These are phyloP conservation scores for Pocillopora meandrina DNA, from an alignment of 92 coral and sea anemone species.

Conservation along the genomic window DNA sequence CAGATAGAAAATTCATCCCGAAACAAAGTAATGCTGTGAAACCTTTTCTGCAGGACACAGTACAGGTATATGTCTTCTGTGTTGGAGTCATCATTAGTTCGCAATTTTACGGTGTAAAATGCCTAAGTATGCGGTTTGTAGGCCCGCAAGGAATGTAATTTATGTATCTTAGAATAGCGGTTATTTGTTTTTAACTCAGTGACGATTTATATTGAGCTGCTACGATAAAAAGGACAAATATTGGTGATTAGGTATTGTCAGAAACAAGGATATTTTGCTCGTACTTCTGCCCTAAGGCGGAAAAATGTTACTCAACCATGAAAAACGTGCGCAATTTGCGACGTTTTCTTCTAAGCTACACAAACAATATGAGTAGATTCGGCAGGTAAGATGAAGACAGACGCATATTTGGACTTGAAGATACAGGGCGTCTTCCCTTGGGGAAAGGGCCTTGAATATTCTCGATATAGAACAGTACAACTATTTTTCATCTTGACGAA, in stretches of 20 bases:
- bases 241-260: slow-evolving; percentile 10
- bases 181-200: neutral
- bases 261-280: slow-evolving; percentile 1
- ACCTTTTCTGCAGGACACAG: neutral
- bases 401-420: neutral
- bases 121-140: neutral
- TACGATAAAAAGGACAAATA: neutral
- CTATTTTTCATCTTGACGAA: neutral
- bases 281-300: neutral
- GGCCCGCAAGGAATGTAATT: neutral
- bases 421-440: neutral
- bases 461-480: neutral
- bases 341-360: neutral
- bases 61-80: neutral
- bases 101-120: neutral
- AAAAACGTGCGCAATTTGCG: neutral
- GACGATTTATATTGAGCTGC: slow-evolving; percentile 12
- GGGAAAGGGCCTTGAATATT: neutral
- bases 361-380: neutral
- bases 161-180: neutral
- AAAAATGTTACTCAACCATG: neutral
- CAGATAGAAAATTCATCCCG: neutral
- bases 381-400: neutral
- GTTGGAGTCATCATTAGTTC: neutral
- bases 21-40: neutral